Base-by-base conservation (phyloP, 2,888 invertebrate species). In the Nematopogon swammerdamellus region DNA sequence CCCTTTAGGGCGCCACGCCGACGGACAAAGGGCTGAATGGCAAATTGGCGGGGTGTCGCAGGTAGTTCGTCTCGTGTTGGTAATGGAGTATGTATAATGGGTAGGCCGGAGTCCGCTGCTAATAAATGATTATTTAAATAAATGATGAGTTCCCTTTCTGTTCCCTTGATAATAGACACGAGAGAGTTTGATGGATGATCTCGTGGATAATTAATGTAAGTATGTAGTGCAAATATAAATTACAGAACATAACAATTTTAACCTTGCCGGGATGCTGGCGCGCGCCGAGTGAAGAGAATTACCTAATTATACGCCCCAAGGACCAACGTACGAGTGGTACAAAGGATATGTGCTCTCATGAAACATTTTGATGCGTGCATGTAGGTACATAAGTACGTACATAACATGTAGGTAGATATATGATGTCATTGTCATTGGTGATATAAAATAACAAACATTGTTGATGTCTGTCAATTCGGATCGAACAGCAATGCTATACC, bases 1-100 rank as follows among this genome's bases (percentile, higher is more conserved):
- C 79, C 79, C 79, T 79, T 79, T 79, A 70, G 79, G 77, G 77
- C 77, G 77, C 79, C 79, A 76, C 76, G 69, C 77, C 73, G 76
- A 64, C 77, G 75, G 70, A 79, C 77, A 79, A 79, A 71, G 70
- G 65, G 67, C 67, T 72, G 68, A 76, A 74, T 77, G 72, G 73
- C 77, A 72, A 79, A 79, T 73, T 76, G 73, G 65, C 67, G 68
- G 77, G 77, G 77, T 76, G 79, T 79, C 36, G 36, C 36, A 79
- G 79, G 77, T 76, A 79, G 77, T 76, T 75, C n/a, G n/a, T n/a
- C n/a, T n/a, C n/a, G n/a, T n/a, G 72, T 67, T 64, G 64, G 67
- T 66, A 73, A 67, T 67, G 68, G 63, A 69, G 64, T 67, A 36
- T 14, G 36, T 36, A 36, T 36, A 36, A 36, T 36, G 4, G 44